phyloP scores from a whole-genome alignment of 1,140 invertebrate species.

The Alviniconcha marisindica region DNA sequence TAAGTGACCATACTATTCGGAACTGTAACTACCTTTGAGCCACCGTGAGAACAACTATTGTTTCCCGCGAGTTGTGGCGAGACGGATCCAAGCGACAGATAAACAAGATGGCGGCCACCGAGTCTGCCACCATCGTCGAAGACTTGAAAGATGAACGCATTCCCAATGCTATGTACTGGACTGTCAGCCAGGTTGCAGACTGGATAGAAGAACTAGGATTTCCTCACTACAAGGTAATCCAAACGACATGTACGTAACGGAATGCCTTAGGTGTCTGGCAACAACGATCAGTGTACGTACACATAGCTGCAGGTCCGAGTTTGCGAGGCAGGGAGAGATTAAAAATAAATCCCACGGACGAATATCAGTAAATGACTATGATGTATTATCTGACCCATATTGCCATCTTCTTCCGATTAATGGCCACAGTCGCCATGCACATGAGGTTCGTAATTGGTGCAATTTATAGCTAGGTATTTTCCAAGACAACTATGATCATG shows the following conservation, averaged over 20 bases:
- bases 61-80: neutral
- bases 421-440: no score
- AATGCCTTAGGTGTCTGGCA: neutral
- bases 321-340: no score
- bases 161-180: constrained; percentile 66
- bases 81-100: constrained; percentile 31
- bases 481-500: no score
- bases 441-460: no score
- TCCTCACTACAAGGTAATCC: constrained; percentile 68
- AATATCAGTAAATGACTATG: no score
- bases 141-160: constrained; percentile 68
- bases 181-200: constrained; percentile 65
- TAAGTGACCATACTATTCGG: no score
- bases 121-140: constrained; percentile 49
- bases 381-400: no score
- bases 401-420: no score
- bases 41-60: neutral
- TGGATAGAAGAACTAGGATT: constrained; percentile 72
- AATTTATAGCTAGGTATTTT: no score
- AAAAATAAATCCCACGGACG: no score
- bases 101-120: constrained; percentile 53
- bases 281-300: neutral
- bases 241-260: no score
- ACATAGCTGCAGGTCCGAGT: neutral
- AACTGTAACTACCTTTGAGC: neutral